Percentiles rank a stretch among this genome's conserved stretches.
phyloP scores from a whole-genome alignment of 2,113 vertebrate genomes.

The Gobio gobio region DNA sequence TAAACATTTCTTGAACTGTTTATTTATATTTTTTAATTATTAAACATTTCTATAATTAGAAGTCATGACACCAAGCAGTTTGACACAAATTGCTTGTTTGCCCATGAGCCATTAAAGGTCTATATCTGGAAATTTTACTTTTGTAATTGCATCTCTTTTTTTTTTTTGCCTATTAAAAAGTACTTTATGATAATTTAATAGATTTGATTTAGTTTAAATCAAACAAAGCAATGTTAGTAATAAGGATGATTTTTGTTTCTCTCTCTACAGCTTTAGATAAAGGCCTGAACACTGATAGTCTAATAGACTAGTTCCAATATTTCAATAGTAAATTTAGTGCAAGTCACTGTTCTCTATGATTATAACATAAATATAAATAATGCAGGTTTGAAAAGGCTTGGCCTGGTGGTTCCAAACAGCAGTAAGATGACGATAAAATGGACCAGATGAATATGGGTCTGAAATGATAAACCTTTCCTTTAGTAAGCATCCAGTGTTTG shows the following conservation, averaged over 20 bases:
- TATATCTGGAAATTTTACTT: background rate
- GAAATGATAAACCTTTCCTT: background rate
- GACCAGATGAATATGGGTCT: background rate
- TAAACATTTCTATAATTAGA: background rate
- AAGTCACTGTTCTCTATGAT: background rate
- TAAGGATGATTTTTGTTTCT: background rate
- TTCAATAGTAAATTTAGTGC: background rate
- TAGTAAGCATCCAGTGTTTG: background rate
- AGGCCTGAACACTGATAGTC: background rate
- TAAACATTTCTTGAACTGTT: background rate
- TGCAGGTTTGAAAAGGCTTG: background rate
- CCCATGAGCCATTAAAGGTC: background rate
- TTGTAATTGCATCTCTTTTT: background rate
- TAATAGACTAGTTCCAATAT: background rate
- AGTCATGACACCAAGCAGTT: background rate
- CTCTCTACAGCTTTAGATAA: background rate
- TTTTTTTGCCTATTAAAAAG: background rate
- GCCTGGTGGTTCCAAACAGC: background rate
- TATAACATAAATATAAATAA: background rate
- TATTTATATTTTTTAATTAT: background rate
- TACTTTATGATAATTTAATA: background rate
- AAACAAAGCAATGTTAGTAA: background rate
- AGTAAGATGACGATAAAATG: background rate
- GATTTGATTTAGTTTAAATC: background rate
- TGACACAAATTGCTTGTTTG: background rate